Conservation (phyloP, 2,888 invertebrate genomes). For the Hydropsyche betteni region DNA sequence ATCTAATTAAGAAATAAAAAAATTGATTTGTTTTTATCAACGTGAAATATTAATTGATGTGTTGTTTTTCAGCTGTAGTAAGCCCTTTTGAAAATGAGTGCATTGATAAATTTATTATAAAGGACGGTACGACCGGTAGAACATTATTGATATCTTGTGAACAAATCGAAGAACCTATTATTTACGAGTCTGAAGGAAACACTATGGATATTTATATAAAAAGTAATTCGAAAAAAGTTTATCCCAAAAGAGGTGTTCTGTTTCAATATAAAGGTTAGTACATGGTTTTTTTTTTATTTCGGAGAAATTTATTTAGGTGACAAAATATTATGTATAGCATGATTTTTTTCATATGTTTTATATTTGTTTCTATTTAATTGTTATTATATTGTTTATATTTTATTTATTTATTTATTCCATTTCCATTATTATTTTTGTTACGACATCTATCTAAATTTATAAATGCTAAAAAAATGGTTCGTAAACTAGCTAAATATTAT, state of each 20-base stretch:
- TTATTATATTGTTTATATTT: neutral
- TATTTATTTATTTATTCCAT: neutral
- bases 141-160: constrained; percentile 65
- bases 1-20: neutral
- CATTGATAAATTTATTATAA: constrained; percentile 64
- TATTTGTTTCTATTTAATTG: neutral
- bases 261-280: constrained; percentile 71
- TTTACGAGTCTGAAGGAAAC: constrained; percentile 63
- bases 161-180: constrained; percentile 65
- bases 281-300: neutral
- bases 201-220: constrained; percentile 63
- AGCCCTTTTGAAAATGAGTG: constrained; percentile 65
- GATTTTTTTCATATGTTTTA: neutral
- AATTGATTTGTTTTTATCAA: neutral
- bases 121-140: constrained; percentile 62
- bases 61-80: constrained; percentile 50
- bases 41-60: neutral
- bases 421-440: neutral
- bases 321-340: neutral
- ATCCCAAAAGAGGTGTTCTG: constrained; percentile 71
- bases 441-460: too few relatives aligned
- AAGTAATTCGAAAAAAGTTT: constrained; percentile 63
- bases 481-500: too few relatives aligned
- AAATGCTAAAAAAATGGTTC: too few relatives aligned
- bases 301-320: too few relatives aligned